phyloP scores from a whole-genome alignment of 1,140 invertebrate genomes.

The Aporrectodea caliginosa region DNA sequence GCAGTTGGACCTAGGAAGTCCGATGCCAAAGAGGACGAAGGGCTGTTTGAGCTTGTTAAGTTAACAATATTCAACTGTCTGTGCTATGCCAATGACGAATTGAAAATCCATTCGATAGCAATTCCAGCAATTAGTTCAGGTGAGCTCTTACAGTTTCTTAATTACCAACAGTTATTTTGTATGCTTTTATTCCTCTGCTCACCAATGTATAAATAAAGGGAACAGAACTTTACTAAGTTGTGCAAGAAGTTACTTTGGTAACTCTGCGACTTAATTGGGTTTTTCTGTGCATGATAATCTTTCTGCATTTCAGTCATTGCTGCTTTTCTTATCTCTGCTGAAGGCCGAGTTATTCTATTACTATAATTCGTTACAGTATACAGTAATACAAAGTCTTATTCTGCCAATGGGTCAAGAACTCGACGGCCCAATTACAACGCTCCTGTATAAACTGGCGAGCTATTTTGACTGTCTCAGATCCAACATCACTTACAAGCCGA shows the following conservation, averaged over 20 bases:
- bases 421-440: no score
- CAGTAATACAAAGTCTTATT: no score
- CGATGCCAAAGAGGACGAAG: neutral
- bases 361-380: no score
- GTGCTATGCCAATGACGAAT: slow-evolving; percentile 38
- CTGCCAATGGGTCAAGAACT: no score
- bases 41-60: neutral
- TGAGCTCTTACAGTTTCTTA: slow-evolving; percentile 19
- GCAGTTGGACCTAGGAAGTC: slow-evolving; percentile 23
- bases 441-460: no score
- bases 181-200: no score
- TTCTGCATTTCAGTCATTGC: neutral
- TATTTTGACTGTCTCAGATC: no score
- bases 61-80: slow-evolving; percentile 40
- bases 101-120: slow-evolving; percentile 36
- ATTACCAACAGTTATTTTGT: neutral
- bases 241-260: neutral
- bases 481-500: no score
- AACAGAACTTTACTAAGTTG: no score
- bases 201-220: no score
- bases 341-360: no score
- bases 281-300: neutral
- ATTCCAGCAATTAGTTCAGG: slow-evolving; percentile 45
- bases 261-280: neutral
- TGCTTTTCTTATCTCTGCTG: no score